These are phyloP conservation scores for Acanthacorydalis orientalis DNA, from an alignment of 2,888 invertebrate species.

Conservation along the genomic window DNA sequence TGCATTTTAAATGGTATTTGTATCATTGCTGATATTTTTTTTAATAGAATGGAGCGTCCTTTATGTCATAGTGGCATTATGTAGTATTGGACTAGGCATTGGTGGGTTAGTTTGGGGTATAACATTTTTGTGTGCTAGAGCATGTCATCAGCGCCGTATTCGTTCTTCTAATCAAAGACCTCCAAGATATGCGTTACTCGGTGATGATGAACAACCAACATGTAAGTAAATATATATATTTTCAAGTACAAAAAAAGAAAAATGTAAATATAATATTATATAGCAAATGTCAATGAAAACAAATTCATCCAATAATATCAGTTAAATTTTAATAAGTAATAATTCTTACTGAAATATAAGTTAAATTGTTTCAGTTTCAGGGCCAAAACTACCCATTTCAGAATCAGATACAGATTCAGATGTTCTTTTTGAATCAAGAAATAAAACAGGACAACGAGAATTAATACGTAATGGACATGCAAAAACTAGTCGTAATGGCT, in stretches of 20 bases:
- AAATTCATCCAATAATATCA: too few relatives aligned
- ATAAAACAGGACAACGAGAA: conserved; percentile 31
- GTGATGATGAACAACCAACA: conserved; percentile 46
- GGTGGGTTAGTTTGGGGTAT: conserved; percentile 47
- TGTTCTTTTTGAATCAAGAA: conserved; percentile 62
- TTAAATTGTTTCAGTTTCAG: conserved; percentile 32
- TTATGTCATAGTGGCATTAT: conserved; percentile 68
- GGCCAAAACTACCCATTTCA: conserved; percentile 44
- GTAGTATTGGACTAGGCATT: conserved; percentile 34
- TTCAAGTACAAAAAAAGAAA: not conserved
- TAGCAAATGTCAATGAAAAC: not conserved
- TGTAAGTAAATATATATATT: conserved; percentile 27
- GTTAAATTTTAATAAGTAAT: not conserved
- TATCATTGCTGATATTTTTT: not conserved
- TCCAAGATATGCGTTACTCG: conserved; percentile 55
- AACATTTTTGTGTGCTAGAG: conserved; percentile 40
- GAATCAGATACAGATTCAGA: conserved; percentile 77
- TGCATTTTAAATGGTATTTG: not conserved
- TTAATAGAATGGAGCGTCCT: conserved; percentile 63
- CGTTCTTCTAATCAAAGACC: conserved; percentile 32
- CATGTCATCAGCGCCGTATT: conserved; percentile 29
- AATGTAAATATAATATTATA: too few relatives aligned
- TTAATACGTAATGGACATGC: conserved; percentile 38
- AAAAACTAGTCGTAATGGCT: conserved; percentile 35
- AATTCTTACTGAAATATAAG: not conserved